phyloP scores from a whole-genome alignment of 2,888 invertebrate genomes.

The Ennomos fuscantarius region DNA sequence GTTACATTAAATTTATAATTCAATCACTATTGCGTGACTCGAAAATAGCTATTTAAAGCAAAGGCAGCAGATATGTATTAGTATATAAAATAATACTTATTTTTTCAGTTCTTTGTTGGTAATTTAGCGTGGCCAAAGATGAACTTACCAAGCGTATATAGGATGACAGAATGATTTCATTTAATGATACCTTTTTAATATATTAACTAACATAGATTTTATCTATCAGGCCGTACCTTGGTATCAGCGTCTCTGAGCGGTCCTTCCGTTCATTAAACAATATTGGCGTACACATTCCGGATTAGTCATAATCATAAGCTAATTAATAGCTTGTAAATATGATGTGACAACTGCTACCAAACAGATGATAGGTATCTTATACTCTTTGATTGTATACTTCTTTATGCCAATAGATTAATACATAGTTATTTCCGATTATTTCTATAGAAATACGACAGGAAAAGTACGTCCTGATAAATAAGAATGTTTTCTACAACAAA shows the following conservation, averaged over 20 bases:
- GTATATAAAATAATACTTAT: slow-evolving; percentile 31
- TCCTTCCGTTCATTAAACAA: neutral
- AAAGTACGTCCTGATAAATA: slow-evolving; percentile 6
- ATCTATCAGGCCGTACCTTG: slow-evolving; percentile 15
- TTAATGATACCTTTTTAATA: slow-evolving; percentile 7
- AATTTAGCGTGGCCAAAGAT: slow-evolving; percentile 18
- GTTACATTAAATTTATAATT: slow-evolving; percentile 35
- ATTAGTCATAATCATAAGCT: no score
- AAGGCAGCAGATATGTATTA: slow-evolving; percentile 46
- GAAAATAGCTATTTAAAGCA: slow-evolving; percentile 36
- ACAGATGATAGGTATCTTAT: no score
- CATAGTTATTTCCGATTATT: no score
- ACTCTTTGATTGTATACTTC: no score
- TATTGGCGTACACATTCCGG: no score
- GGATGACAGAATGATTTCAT: slow-evolving; percentile 22
- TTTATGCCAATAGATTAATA: no score
- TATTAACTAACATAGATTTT: neutral
- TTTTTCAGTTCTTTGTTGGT: slow-evolving; percentile 39
- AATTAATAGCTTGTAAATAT: no score
- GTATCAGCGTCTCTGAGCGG: neutral
- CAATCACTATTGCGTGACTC: slow-evolving; percentile 38
- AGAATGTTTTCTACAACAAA: neutral
- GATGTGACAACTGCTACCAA: no score
- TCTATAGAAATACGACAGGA: neutral
- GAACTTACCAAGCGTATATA: slow-evolving; percentile 23